Conservation (phyloP, 2,113 vertebrate species). For the Piprites chloris region DNA sequence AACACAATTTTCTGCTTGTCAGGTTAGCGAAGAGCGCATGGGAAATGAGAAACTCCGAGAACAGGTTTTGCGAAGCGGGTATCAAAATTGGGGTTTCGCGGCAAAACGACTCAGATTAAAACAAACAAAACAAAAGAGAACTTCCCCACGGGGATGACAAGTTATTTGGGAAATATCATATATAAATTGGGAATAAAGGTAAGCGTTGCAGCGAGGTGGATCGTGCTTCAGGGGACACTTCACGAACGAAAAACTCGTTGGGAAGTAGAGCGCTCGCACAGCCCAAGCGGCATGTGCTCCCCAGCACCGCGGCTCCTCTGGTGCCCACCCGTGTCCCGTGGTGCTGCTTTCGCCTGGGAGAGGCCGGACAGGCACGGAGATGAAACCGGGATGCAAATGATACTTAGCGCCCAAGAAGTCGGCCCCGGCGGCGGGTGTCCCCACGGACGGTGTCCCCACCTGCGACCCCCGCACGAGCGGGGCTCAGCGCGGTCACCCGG, state of each 20-base stretch:
- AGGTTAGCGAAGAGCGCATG: neutral
- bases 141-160: neutral
- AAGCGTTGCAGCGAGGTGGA: neutral
- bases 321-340: neutral
- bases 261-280: neutral
- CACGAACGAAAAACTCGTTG: rapidly evolving
- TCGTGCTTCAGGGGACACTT: neutral
- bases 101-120: neutral
- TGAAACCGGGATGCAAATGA: rapidly evolving
- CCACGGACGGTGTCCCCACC: neutral
- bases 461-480: neutral
- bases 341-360: neutral
- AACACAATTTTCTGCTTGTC: conserved; percentile 16
- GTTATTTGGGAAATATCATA: neutral
- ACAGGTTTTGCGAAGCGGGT: neutral
- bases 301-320: neutral
- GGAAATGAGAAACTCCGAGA: conserved; percentile 2
- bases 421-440: neutral
- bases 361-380: neutral
- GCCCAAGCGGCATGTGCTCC: rapidly evolving
- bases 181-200: neutral
- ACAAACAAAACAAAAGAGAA: neutral
- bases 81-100: neutral
- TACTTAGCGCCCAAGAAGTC: neutral
- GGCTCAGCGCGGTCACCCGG: neutral